Percentiles rank a stretch among this genome's conserved stretches.
Conservation (phyloP, 2,113 vertebrate species). For the Tragelaphus strepsiceros region DNA sequence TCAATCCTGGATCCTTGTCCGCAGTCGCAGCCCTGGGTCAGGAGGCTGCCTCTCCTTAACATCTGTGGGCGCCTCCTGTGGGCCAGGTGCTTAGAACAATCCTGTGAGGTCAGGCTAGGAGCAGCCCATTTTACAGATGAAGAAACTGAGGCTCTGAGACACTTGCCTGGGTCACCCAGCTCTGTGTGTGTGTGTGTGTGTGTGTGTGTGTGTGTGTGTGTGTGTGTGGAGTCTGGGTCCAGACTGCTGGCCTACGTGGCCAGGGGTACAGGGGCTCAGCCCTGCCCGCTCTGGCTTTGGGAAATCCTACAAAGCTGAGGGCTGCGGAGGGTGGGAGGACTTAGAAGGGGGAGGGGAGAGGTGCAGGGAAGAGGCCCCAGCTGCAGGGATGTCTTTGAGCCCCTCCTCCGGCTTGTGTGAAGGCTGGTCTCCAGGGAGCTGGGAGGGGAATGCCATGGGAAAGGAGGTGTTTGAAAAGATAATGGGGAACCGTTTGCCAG, state of each 20-base stretch:
- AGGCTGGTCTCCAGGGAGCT: background rate
- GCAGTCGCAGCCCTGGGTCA: rapidly evolving
- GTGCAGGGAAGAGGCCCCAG: rapidly evolving
- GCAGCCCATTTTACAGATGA: background rate
- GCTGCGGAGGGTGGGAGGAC: background rate
- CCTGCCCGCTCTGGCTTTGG: background rate
- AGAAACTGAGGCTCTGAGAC: background rate
- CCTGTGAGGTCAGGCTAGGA: background rate
- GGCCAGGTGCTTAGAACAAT: background rate
- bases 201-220: background rate
- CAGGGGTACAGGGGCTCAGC: background rate
- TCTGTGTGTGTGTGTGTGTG: background rate
- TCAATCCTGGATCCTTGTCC: background rate
- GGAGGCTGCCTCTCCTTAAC: rapidly evolving
- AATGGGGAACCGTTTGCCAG: background rate
- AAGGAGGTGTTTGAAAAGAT: background rate
- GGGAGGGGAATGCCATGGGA: background rate
- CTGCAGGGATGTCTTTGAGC: background rate
- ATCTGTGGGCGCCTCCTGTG: background rate
- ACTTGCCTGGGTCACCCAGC: background rate
- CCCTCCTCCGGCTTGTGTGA: background rate
- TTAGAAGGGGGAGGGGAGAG: background rate
- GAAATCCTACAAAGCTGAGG: background rate
- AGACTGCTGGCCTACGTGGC: rapidly evolving
- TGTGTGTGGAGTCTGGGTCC: background rate